Base-by-base conservation (phyloP, 2,888 invertebrate genomes). In the Pherbina coryleti region DNA sequence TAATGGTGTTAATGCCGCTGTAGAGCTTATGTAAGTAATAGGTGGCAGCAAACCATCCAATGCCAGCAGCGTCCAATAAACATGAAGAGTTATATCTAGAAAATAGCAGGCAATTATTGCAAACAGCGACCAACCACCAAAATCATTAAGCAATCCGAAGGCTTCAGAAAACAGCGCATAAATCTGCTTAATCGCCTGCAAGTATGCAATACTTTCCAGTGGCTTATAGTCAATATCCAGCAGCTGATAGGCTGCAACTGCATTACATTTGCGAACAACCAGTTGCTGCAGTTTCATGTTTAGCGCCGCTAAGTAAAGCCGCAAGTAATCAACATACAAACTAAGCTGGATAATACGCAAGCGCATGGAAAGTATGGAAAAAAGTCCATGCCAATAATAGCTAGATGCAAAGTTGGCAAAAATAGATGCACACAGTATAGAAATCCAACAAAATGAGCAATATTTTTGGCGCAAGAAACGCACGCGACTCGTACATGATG, bases 21-120 rank as follows among this genome's bases (percentile, higher is more conserved):
- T 19, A 2, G 82, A 79, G 0, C 73, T 67, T 7, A 79, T 37
- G 53, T 78, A 73, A 8, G 64, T 77, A n/a, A 53, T 53, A 3
- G 22, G 17, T 1, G 69, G 11, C 17, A 79, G 62, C 0, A 76
- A 49, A 9, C 79, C 71, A 44, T 83, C 81, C 55, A 83, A 57
- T 1, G 80, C 69, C 71, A 84, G 69, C 17, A 83, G 55, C 9
- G 76, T 73, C 83, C 83, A 84, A 74, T 84, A 84, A n/a, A 79
- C 57, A 53, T 82, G 82, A 57, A 81, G 82, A 1, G 80, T 82
- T 19, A 78, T 76, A 25, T 83, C 83, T 5, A 84, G 53, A 31
- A 81, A 79, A 74, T 81, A 81, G 14, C 82, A 79, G 2, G 75
- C 77, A 28, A 79, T 74, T 0, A 76, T 74, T 1, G 81, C 75